Evolutionary conservation across 2,797 vertebrate species (phyloP).

Genomic region (Chaunax sp.): DNA sequence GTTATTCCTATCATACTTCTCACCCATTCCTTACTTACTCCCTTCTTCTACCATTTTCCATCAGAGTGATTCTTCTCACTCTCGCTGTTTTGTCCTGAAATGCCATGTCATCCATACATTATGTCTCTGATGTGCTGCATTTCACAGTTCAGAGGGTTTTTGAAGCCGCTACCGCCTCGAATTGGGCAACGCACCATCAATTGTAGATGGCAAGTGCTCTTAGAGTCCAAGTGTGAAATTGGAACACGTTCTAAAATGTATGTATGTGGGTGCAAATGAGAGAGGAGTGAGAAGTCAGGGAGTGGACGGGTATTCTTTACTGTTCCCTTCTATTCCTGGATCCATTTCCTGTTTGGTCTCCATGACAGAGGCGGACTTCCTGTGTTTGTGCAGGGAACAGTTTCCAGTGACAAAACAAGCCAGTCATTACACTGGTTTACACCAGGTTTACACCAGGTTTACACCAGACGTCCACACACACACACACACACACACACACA

Average conservation of each 20-base stretch:
- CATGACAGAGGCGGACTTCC: constrained; percentile 46
- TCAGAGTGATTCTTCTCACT: constrained; percentile 1
- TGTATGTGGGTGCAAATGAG: not conserved
- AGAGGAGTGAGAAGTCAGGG: constrained; percentile 14
- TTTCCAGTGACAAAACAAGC: too few species aligned
- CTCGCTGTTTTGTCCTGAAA: constrained; percentile 9
- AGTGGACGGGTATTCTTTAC: constrained; percentile 23
- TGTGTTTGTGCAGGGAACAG: constrained; percentile 39
- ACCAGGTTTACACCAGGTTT: too few species aligned
- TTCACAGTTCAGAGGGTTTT: constrained; percentile 54
- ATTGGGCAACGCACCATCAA: constrained; percentile 31
- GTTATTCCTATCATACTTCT: constrained; percentile 34
- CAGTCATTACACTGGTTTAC: too few species aligned
- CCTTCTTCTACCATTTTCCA: constrained; percentile 14
- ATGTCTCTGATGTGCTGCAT: constrained; percentile 16
- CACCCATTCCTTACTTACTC: constrained; percentile 12
- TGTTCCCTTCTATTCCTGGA: constrained; percentile 56
- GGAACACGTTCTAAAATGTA: constrained; percentile 58
- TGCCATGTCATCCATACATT: constrained; percentile 14
- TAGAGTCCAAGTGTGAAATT: constrained; percentile 62
- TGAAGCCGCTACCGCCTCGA: constrained; percentile 25
- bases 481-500: too few species aligned
- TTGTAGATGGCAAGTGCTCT: constrained; percentile 40
- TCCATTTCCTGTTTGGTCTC: constrained; percentile 58
- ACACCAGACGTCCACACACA: too few species aligned